These are phyloP conservation scores for Reticulitermes lucifugus DNA, from an alignment of 2,888 invertebrate species.

Conservation along the genomic window DNA sequence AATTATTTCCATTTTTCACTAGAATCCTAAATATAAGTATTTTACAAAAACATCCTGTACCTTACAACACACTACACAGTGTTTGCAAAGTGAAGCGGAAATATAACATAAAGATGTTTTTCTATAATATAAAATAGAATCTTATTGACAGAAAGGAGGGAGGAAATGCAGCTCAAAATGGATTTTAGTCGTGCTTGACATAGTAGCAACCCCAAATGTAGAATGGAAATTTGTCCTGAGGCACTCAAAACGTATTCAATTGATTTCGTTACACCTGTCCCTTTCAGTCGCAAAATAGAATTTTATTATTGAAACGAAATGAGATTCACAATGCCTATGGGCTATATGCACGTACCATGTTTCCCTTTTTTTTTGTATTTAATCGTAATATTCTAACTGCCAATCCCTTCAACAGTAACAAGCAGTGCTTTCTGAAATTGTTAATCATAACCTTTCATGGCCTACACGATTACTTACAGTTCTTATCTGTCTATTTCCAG, in stretches of 20 bases:
- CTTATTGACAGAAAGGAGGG: neutral
- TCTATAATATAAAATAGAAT: constrained; percentile 18
- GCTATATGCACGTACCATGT: neutral
- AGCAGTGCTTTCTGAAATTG: neutral
- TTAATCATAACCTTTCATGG: neutral
- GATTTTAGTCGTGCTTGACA: neutral
- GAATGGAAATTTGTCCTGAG: constrained; percentile 6
- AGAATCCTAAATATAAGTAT: neutral
- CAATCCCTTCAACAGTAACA: neutral
- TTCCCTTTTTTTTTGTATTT: neutral
- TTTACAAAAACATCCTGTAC: neutral
- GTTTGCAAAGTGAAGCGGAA: neutral
- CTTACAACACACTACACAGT: neutral
- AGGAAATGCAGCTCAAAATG: neutral
- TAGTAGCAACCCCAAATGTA: neutral
- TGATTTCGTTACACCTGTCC: constrained; percentile 9
- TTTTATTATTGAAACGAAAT: constrained; percentile 4
- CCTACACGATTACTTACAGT: neutral
- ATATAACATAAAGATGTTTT: neutral
- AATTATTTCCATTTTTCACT: too few relatives aligned
- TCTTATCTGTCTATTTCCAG: neutral
- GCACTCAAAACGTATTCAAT: constrained; percentile 21
- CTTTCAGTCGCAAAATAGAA: neutral
- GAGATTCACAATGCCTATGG: neutral
- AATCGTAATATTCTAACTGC: neutral